Evolutionary conservation across 2,888 invertebrate species (phyloP).

Genomic region (Nemotelus pantherinus): DNA sequence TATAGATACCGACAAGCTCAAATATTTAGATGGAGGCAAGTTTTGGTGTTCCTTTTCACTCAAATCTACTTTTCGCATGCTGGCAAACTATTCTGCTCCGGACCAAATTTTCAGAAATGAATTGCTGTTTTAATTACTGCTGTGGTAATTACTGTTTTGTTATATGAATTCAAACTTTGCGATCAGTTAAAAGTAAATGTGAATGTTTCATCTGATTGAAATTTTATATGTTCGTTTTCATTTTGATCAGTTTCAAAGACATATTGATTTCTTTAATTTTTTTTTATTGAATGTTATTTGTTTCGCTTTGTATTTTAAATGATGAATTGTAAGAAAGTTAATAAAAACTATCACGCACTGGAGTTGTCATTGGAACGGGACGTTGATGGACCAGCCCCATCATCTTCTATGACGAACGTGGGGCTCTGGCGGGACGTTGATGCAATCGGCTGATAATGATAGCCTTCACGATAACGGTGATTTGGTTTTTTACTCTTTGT

Average conservation of each 20-base stretch:
- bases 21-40: no score
- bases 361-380: conserved; percentile 66
- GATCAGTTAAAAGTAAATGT: conserved; percentile 42
- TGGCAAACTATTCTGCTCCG: no score
- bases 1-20: no score
- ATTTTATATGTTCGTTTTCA: conserved; percentile 28
- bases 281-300: conserved; percentile 55
- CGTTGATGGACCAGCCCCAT: conserved; percentile 64
- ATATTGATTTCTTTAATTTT: conserved; percentile 55
- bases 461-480: conserved; percentile 65
- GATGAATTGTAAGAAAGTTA: conserved; percentile 56
- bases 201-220: conserved; percentile 32
- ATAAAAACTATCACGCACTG: conserved; percentile 66
- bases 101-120: no score
- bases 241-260: conserved; percentile 51
- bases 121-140: no score
- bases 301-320: conserved; percentile 48
- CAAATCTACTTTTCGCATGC: no score
- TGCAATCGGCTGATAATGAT: conserved; percentile 66
- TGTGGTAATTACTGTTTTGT: no score
- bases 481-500: conserved; percentile 65
- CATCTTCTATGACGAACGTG: conserved; percentile 64
- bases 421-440: conserved; percentile 69
- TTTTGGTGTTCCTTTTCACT: no score
- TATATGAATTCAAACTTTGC: neutral